phyloP scores from a whole-genome alignment of 1,140 invertebrate genomes.

The Mamestra configurata region DNA sequence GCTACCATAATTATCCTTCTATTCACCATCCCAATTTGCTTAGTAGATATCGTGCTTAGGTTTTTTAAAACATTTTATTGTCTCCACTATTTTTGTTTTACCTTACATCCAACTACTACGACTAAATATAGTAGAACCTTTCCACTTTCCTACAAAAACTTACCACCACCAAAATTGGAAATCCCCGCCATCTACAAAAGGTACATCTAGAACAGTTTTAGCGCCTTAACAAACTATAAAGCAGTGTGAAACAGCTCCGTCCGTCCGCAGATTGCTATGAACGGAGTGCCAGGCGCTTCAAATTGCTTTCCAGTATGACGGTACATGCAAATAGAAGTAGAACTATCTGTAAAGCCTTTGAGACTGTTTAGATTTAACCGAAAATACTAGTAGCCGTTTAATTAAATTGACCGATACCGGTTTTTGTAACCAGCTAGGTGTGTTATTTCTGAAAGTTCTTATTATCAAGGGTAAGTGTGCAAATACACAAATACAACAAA shows the following conservation, averaged over 20 bases:
- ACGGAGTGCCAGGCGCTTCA: constrained; percentile 44
- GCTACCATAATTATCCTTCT: too few species aligned
- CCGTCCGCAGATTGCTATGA: constrained; percentile 51
- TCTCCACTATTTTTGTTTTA: too few species aligned
- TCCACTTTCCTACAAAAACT: not conserved
- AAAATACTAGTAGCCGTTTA: not conserved
- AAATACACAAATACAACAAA: too few species aligned
- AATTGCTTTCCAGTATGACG: constrained; percentile 42
- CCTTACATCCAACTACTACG: too few species aligned
- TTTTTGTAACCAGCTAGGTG: too few species aligned
- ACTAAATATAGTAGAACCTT: too few species aligned
- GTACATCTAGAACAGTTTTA: constrained; percentile 23
- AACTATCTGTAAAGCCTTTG: constrained; percentile 6
- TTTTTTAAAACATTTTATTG: too few species aligned
- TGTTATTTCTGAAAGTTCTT: too few species aligned
- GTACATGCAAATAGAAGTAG: constrained; percentile 33
- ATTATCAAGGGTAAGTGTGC: too few species aligned
- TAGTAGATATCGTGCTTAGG: too few species aligned
- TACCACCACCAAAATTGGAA: not conserved
- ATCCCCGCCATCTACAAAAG: not conserved
- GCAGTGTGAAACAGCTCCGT: constrained; percentile 28
- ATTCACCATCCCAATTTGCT: too few species aligned
- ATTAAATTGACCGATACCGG: not conserved
- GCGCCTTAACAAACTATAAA: constrained; percentile 39
- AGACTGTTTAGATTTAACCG: not conserved